These are phyloP conservation scores for Colletes latitarsis DNA, from an alignment of 1,140 invertebrate genomes.

Conservation along the genomic window DNA sequence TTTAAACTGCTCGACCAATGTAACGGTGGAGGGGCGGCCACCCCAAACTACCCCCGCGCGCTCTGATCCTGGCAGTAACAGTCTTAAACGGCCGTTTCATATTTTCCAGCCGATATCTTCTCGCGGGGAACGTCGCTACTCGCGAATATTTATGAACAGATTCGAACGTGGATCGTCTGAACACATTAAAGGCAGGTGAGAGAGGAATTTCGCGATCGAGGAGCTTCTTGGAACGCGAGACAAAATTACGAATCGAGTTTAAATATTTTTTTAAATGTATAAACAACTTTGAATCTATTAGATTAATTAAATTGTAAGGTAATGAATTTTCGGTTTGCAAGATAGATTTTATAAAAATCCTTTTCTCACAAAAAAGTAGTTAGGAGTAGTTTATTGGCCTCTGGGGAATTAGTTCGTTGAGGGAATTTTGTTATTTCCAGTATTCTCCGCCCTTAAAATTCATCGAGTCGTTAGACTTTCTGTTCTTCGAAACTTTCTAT, in stretches of 20 bases:
- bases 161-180: background rate
- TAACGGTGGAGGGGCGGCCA: slow-evolving; percentile 51
- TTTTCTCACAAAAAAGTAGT: no score
- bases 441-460: slow-evolving; percentile 2
- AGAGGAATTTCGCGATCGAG: no score
- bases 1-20: slow-evolving; percentile 72
- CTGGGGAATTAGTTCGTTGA: no score
- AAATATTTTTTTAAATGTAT: no score
- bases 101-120: slow-evolving; percentile 70
- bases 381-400: no score
- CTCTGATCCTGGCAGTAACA: slow-evolving; percentile 71
- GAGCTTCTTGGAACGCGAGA: no score
- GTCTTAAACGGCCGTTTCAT: slow-evolving; percentile 70
- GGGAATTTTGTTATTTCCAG: background rate
- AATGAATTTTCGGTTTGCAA: no score
- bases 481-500: slow-evolving; percentile 49
- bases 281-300: no score
- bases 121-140: background rate
- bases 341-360: no score
- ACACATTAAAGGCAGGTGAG: no score
- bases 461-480: slow-evolving; percentile 18
- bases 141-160: slow-evolving; percentile 67
- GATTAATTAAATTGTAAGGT: no score
- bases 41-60: slow-evolving; percentile 53
- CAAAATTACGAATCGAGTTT: no score